A percentile compares a stretch with the other conserved stretches of the same genome.
These are phyloP conservation scores for Phacellophora camtschatica DNA, from an alignment of 30 jellyfish, hydroid and myxozoan species.

Conservation along the genomic window DNA sequence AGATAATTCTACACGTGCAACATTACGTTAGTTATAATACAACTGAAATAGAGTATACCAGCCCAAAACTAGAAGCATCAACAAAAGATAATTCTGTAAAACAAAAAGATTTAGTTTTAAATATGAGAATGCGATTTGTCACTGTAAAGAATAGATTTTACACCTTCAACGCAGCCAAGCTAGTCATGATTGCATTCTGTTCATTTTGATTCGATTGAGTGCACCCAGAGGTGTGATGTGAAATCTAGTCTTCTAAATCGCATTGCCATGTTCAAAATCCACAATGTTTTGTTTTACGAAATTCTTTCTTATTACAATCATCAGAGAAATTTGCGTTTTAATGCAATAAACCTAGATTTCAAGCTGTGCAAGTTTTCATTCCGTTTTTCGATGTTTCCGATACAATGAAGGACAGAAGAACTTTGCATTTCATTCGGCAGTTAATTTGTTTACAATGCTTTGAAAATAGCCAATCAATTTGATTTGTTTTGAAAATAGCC, in stretches of 20 bases:
- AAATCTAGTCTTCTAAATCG: not conserved
- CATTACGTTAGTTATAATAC: too few relatives aligned
- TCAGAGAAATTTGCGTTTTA: too few relatives aligned
- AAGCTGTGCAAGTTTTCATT: not conserved
- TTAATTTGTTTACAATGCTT: too few relatives aligned
- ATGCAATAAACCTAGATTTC: not conserved
- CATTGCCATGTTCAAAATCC: not conserved
- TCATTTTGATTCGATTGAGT: not conserved
- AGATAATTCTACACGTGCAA: too few relatives aligned
- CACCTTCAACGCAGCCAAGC: not conserved
- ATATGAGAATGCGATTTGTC: not conserved
- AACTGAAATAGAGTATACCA: too few relatives aligned
- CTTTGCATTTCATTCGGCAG: too few relatives aligned
- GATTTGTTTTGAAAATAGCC: too few relatives aligned
- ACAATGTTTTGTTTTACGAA: not conserved
- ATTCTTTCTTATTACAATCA: too few relatives aligned
- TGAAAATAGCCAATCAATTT: too few relatives aligned
- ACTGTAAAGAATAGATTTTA: not conserved
- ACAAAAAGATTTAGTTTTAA: not conserved
- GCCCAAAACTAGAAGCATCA: too few relatives aligned
- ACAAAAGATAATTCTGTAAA: not conserved
- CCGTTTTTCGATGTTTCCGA: too few relatives aligned
- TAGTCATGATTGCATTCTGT: not conserved
- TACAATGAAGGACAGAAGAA: too few relatives aligned
- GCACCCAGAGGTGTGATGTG: not conserved